Conservation (phyloP, 1,140 invertebrate genomes). For the Calycopis cecrops region DNA sequence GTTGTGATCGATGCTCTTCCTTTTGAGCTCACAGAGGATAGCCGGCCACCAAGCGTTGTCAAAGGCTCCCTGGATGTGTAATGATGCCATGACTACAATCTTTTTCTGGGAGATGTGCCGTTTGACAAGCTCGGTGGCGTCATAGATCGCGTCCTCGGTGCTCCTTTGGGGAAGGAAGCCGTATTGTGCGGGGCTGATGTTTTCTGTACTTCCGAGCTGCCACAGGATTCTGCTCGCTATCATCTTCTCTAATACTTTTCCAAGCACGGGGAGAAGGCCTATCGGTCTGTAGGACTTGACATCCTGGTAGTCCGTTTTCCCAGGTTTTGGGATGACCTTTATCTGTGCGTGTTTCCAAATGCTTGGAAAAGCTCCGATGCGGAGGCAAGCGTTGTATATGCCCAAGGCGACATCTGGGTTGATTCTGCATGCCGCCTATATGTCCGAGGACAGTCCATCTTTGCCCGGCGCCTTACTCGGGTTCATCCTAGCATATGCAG, state of each 20-base stretch:
- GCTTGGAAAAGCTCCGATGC: not conserved
- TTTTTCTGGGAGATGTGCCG: too few relatives aligned
- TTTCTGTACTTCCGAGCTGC: not conserved
- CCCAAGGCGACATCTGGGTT: not conserved
- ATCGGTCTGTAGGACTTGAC: constrained; percentile 16
- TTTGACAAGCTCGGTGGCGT: too few relatives aligned
- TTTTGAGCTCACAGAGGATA: too few relatives aligned
- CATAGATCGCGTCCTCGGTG: too few relatives aligned
- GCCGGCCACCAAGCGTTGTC: too few relatives aligned
- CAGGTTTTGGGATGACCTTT: constrained; percentile 12
- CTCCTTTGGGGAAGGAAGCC: not conserved
- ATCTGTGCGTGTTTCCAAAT: not conserved
- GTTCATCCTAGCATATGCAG: too few relatives aligned
- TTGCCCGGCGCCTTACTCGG: not conserved
- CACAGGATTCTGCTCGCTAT: not conserved
- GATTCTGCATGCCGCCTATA: not conserved
- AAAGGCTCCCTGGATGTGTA: too few relatives aligned
- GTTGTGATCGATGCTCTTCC: too few relatives aligned
- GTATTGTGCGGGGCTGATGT: not conserved
- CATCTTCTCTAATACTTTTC: constrained; percentile 16
- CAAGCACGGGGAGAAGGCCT: constrained; percentile 10
- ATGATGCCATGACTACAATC: too few relatives aligned
- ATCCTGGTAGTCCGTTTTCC: constrained; percentile 1
- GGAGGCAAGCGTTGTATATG: not conserved
- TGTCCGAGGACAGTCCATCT: not conserved